Evolutionary conservation across 1,140 invertebrate species (phyloP).

Genomic region (Drosophila pectinifera): DNA sequence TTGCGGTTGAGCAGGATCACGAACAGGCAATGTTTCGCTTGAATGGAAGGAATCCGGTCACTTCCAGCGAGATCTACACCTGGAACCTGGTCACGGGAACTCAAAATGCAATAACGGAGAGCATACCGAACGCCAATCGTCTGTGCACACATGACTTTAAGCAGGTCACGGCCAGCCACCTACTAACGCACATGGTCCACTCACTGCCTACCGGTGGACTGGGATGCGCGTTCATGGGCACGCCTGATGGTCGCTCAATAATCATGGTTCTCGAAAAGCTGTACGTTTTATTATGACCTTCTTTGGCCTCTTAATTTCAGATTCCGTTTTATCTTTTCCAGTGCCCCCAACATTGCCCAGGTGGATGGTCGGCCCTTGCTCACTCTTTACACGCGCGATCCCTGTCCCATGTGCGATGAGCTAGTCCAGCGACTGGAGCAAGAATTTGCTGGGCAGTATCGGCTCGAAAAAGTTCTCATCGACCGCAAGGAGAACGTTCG

Average conservation of each 20-base stretch:
- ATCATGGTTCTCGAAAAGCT: slow-evolving; percentile 58
- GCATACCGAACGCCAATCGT: slow-evolving; percentile 97
- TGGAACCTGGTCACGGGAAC: slow-evolving; percentile 46
- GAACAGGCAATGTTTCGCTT: slow-evolving; percentile 87
- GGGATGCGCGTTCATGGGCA: slow-evolving; percentile 89
- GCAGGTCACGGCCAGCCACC: slow-evolving; percentile 98
- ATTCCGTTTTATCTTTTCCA: slow-evolving; percentile 16
- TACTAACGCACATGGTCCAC: slow-evolving; percentile 96
- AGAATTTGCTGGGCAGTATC: slow-evolving; percentile 87
- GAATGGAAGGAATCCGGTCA: background rate
- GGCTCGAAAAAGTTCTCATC: slow-evolving; percentile 91
- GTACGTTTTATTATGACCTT: slow-evolving; percentile 29
- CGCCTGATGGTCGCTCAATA: slow-evolving; percentile 27
- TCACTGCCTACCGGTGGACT: slow-evolving; percentile 94
- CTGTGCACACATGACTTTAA: slow-evolving; percentile 97
- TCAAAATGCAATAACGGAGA: slow-evolving; percentile 93
- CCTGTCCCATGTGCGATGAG: slow-evolving; percentile 93
- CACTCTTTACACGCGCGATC: slow-evolving; percentile 93
- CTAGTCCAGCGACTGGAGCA: slow-evolving; percentile 89
- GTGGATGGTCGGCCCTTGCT: slow-evolving; percentile 85
- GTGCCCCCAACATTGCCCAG: slow-evolving; percentile 27
- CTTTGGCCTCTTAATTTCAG: background rate
- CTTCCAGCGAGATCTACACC: slow-evolving; percentile 25
- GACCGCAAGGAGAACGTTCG: slow-evolving; percentile 89
- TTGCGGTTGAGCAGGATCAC: slow-evolving; percentile 92